phyloP scores from a whole-genome alignment of 2,113 vertebrate genomes.

The Pristiophorus japonicus region DNA sequence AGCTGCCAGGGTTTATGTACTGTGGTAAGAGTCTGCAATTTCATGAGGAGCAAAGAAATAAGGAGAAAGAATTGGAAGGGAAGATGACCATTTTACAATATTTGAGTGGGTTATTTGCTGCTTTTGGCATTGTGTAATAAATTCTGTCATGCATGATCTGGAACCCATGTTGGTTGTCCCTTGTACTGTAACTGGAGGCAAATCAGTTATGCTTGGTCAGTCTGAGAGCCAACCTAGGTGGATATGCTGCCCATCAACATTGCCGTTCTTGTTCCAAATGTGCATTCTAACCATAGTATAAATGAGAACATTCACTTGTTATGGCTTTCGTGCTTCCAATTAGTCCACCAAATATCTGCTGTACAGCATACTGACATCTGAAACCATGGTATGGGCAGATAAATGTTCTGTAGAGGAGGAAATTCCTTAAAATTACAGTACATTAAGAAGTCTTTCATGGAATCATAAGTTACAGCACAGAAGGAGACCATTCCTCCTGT shows the following conservation, averaged over 20 bases:
- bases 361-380: background rate
- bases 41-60: background rate
- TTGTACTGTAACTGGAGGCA: background rate
- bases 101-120: background rate
- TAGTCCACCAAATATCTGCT: background rate
- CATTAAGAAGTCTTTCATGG: background rate
- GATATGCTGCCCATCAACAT: background rate
- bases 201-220: background rate
- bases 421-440: background rate
- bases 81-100: background rate
- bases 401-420: background rate
- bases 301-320: background rate
- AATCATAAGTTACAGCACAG: background rate
- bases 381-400: background rate
- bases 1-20: background rate
- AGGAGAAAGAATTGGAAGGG: background rate
- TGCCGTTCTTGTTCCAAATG: background rate
- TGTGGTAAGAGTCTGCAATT: background rate
- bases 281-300: background rate
- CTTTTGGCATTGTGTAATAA: background rate
- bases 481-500: no score
- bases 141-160: background rate
- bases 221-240: background rate
- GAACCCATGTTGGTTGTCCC: background rate
- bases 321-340: background rate